Percentiles rank a stretch among this genome's conserved stretches.
Evolutionary conservation across 2,888 invertebrate genomes (phyloP).

Genomic region (Crepidodera aurea): DNA sequence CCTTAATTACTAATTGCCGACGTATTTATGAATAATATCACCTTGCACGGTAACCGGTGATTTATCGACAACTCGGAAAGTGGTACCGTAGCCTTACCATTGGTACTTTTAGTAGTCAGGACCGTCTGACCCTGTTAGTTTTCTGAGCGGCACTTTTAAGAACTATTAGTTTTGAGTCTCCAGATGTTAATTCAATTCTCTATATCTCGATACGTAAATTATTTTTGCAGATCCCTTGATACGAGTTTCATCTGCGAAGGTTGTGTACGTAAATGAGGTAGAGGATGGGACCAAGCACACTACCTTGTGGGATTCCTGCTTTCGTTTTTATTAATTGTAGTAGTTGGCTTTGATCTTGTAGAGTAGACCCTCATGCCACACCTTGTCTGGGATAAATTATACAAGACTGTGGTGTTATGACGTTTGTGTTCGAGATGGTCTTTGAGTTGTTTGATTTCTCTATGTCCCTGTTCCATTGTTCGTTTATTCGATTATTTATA

Average conservation of each 20-base stretch:
- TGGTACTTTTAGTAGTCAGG: no score
- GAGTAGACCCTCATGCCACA: background rate
- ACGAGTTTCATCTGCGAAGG: no score
- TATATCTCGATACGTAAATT: background rate
- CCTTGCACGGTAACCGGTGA: conserved; percentile 40
- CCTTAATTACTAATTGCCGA: conserved; percentile 51
- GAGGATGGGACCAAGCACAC: no score
- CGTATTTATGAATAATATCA: conserved; percentile 52
- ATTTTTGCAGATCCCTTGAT: no score
- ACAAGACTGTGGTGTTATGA: background rate
- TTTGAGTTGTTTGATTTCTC: background rate
- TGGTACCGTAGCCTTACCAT: no score
- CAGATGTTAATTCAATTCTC: background rate
- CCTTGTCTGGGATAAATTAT: background rate
- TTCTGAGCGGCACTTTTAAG: background rate
- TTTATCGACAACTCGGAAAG: conserved; percentile 51
- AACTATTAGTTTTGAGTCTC: background rate
- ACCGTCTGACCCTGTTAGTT: no score
- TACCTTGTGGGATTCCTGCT: no score
- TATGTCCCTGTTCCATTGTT: conserved; percentile 17
- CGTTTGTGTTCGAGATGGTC: background rate
- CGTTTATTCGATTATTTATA: no score
- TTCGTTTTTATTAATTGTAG: background rate
- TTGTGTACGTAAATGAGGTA: no score
- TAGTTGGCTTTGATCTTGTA: background rate